These are phyloP conservation scores for Ellobium chinense DNA, from an alignment of 2,888 invertebrate genomes.

Conservation along the genomic window DNA sequence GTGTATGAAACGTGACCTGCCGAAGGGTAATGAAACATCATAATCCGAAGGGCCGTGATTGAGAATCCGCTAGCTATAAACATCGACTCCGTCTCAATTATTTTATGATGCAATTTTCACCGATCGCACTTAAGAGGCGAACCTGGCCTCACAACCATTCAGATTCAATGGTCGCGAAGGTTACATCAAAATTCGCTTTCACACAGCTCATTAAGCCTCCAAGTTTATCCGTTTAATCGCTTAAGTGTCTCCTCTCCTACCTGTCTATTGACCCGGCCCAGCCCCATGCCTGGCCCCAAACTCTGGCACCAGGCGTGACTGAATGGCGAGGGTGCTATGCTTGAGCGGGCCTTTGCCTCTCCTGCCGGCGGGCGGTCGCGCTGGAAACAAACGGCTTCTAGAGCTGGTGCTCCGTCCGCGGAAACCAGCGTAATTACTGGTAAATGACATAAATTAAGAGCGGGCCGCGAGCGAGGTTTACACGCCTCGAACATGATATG, in stretches of 20 bases:
- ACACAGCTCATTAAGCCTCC: slow-evolving; percentile 21
- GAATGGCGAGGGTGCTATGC: neutral
- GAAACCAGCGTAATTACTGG: slow-evolving; percentile 43
- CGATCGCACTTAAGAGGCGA: neutral
- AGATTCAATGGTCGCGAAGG: slow-evolving; percentile 4
- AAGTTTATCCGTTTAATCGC: slow-evolving; percentile 15
- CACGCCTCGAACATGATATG: slow-evolving; percentile 40
- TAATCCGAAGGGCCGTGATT: no score
- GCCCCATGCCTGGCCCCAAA: neutral
- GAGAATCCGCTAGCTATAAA: neutral
- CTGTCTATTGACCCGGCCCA: slow-evolving; percentile 12
- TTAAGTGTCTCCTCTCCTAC: slow-evolving; percentile 22
- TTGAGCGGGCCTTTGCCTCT: neutral
- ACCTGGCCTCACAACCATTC: neutral
- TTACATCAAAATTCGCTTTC: slow-evolving; percentile 33
- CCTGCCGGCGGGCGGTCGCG: neutral
- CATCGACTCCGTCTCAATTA: neutral
- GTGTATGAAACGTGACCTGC: no score
- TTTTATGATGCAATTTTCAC: neutral
- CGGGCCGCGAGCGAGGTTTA: slow-evolving; percentile 3
- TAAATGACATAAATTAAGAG: slow-evolving; percentile 45
- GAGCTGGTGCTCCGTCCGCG: slow-evolving; percentile 9
- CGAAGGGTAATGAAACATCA: no score
- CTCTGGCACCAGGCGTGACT: neutral
- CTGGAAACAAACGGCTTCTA: neutral